Base-by-base conservation (phyloP, 2,113 vertebrate species). In the Hemibagrus wyckioides region DNA sequence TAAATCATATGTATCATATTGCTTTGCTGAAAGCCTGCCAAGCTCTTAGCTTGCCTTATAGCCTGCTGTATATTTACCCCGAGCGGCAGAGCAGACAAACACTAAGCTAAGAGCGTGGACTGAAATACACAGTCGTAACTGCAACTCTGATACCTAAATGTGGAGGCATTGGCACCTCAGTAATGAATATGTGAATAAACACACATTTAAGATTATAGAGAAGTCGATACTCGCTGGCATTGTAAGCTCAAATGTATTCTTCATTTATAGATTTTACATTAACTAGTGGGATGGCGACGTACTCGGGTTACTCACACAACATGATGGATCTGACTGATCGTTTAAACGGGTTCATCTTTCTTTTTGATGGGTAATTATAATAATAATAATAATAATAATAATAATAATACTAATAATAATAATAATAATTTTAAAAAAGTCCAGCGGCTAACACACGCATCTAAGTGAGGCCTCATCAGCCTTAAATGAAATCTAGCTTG, bases 171-270 rank as follows among this genome's bases (percentile, higher is more conserved):
- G 23, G 48, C 59, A 36, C 30, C 9, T 56, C 52, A 21, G 23
- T 39, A 89, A 87, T 57, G 80, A 90, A 92, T 83, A 30, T 80
- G 89, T 90, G 86, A 89, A 92, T 92, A 82, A 92, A 89, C 91
- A 92, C 92, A 93, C 92, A 86, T 65, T 92, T 87, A 85, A 63
- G 89, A 92, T 90, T 88, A 90, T 93, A 88, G 86, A 65, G 77
- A 91, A 94, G 93, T 93, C 92, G 87, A 93, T 93, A 90, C 33
- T 48, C 80, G 75, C 86, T 86, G 89, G 91, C 90, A 90, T 87
- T 56, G 88, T 75, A 36, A 89, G 87, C 23, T 21, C 89, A 41
- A 54, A 44, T 41, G 80, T 87, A 82, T 87, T 87, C 80, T 71
- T 82, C 87, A 77, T 23, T 11, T 88, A 88, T 90, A 83, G 90